Conservation (phyloP, 2,888 invertebrate genomes). For the Microplitis deprimator region DNA sequence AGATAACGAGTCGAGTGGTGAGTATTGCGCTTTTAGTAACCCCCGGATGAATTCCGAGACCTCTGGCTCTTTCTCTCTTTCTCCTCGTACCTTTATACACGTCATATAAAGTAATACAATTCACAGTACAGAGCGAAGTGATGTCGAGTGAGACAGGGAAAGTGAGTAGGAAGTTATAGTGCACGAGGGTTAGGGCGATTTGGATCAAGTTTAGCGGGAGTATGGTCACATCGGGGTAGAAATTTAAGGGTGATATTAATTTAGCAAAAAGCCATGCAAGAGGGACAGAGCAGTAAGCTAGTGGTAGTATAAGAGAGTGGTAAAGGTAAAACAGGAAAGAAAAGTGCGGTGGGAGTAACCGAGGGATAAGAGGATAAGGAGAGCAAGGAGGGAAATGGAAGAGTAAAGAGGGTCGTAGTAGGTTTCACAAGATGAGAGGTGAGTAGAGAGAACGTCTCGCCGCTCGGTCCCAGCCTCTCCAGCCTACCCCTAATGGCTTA, state of each 20-base stretch:
- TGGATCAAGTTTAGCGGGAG: conserved; percentile 26
- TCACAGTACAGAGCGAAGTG: conserved; percentile 25
- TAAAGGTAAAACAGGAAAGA: conserved; percentile 22
- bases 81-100: neutral
- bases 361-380: conserved; percentile 31
- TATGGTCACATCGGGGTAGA: conserved; percentile 32
- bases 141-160: conserved; percentile 11
- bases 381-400: conserved; percentile 35
- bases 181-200: conserved; percentile 31
- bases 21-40: conserved; percentile 38
- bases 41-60: conserved; percentile 30
- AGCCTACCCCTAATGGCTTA: conserved; percentile 70
- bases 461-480: conserved; percentile 58
- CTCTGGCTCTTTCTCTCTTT: neutral
- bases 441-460: conserved; percentile 47
- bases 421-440: conserved; percentile 29
- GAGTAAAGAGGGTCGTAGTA: neutral
- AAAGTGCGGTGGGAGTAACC: conserved; percentile 10
- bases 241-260: conserved; percentile 65
- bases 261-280: conserved; percentile 57
- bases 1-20: conserved; percentile 31
- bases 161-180: conserved; percentile 24
- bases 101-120: conserved; percentile 5
- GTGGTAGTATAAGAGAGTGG: conserved; percentile 40
- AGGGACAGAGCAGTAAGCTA: conserved; percentile 37